Percentiles rank a stretch among this genome's conserved stretches.
phyloP scores from a whole-genome alignment of 35 echinoderm and acorn worm species.

The Acanthaster planci region DNA sequence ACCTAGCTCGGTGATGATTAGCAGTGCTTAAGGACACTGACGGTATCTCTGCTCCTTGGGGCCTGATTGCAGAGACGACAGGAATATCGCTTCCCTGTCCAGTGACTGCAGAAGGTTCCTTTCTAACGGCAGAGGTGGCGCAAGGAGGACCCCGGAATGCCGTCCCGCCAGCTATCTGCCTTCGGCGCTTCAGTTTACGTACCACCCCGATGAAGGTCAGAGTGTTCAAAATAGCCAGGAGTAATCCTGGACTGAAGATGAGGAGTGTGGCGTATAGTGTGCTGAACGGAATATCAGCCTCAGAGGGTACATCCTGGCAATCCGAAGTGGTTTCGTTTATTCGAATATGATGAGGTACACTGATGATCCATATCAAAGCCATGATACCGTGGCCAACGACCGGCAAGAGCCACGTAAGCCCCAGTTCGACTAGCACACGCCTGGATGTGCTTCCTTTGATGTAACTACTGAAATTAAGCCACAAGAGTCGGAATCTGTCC shows the following conservation, averaged over 20 bases:
- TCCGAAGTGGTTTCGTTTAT: not conserved
- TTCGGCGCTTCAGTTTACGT: constrained; percentile 10
- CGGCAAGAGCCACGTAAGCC: constrained; percentile 21
- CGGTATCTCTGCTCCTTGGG: too few relatives aligned
- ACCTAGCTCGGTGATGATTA: too few relatives aligned
- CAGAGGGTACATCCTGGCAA: constrained; percentile 33
- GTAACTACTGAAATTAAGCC: constrained; percentile 25
- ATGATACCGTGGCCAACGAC: not conserved
- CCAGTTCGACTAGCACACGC: not conserved
- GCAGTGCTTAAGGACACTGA: too few relatives aligned
- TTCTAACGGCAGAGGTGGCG: not conserved
- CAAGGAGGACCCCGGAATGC: not conserved
- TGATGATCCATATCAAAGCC: constrained; percentile 21
- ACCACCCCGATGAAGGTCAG: constrained; percentile 11
- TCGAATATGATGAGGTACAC: not conserved
- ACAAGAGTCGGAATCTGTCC: constrained; percentile 31
- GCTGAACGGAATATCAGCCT: constrained; percentile 39
- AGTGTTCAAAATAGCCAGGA: constrained; percentile 7
- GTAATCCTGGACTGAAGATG: constrained; percentile 23
- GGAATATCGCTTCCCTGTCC: too few relatives aligned
- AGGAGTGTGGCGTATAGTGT: constrained; percentile 9
- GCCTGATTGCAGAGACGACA: too few relatives aligned
- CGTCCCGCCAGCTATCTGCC: constrained; percentile 10
- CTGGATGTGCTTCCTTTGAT: not conserved
- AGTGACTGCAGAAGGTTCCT: not conserved